Evolutionary conservation across 2,888 invertebrate species (phyloP), one percentile per base, ranked within the genome.

Genomic region (Pseudococcus jackbeardsleyi): DNA sequence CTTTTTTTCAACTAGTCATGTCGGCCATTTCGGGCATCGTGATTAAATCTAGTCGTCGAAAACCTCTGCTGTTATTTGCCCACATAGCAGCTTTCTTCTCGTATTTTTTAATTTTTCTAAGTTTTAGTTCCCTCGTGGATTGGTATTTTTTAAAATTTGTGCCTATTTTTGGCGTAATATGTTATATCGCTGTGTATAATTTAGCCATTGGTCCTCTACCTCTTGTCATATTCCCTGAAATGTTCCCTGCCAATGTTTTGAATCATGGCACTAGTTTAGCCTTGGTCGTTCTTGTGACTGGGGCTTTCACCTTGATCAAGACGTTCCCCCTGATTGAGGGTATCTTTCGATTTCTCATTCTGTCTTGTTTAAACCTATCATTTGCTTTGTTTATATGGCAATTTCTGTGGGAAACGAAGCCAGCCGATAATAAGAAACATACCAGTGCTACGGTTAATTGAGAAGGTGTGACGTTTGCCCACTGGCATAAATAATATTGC

Each of bases 1-100:
- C 92, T 0, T 89, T 90, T 2, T 91, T 93, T 0, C 93, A 92
- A 33, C 17, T 87, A 11, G 26, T 79, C n/a, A 39, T 54, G 26
- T 77, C 87, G 33, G n/a, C 26, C 46, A 54, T 68, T 79, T 77
- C 77, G 9, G 59, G 54, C 33, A n/a, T 39, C 15, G 72, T 79
- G n/a, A 50, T 33, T 17, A 87, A 82, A 48, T 87, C 26, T 15
- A 50, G 6, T 46, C 50, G 22, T 33, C 46, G 77, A 39, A 77
- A 77, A 33, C 26, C 26, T 15, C 17, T 87, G 33, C 17, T 87
- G 19, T 8, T 77, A 19, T 26, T 39, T 19, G 33, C 82, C 46
- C 82, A 82, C 39, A 1, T 87, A 3, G 33, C 48, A 4, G 79
- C 79, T n/a, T 77, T 17, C 26, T 79, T 87, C 9, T 48, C 87